Evolutionary conservation across 2,797 vertebrate species (phyloP).

Genomic region (Sebastolobus altivelis): DNA sequence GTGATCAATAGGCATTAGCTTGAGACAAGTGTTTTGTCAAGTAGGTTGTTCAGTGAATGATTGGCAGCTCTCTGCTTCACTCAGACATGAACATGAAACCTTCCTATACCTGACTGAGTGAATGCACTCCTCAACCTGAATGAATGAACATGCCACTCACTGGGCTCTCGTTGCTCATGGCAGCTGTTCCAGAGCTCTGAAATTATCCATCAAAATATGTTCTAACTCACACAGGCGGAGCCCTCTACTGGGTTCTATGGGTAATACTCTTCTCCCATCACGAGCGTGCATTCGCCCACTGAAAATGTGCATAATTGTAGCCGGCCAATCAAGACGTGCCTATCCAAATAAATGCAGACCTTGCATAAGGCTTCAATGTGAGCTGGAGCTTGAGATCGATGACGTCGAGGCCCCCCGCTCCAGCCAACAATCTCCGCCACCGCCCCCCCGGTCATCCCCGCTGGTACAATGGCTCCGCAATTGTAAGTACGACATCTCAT

Average conservation of each 20-base stretch:
- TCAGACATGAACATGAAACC: constrained; percentile 37
- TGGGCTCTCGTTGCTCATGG: constrained; percentile 16
- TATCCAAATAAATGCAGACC: not conserved
- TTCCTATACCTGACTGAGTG: constrained; percentile 23
- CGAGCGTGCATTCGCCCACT: not conserved
- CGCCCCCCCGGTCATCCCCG: too few species aligned
- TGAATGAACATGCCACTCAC: constrained; percentile 23
- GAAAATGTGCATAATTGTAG: not conserved
- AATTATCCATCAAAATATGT: constrained; percentile 25
- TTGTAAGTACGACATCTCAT: too few species aligned
- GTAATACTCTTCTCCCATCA: not conserved
- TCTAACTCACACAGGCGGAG: too few species aligned
- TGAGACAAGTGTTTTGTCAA: constrained; percentile 65
- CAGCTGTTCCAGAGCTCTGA: not conserved
- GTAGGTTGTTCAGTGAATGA: constrained; percentile 57
- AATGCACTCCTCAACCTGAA: constrained; percentile 17
- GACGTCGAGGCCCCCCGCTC: too few species aligned
- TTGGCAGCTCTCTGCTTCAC: constrained; percentile 46
- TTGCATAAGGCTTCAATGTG: not conserved
- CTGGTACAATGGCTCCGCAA: too few species aligned
- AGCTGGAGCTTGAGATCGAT: not conserved
- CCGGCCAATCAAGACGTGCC: not conserved
- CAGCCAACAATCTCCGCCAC: too few species aligned
- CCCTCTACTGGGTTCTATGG: not conserved
- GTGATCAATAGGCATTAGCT: constrained; percentile 68